phyloP scores from a whole-genome alignment of 2,113 vertebrate species.

The Seriola quinqueradiata region DNA sequence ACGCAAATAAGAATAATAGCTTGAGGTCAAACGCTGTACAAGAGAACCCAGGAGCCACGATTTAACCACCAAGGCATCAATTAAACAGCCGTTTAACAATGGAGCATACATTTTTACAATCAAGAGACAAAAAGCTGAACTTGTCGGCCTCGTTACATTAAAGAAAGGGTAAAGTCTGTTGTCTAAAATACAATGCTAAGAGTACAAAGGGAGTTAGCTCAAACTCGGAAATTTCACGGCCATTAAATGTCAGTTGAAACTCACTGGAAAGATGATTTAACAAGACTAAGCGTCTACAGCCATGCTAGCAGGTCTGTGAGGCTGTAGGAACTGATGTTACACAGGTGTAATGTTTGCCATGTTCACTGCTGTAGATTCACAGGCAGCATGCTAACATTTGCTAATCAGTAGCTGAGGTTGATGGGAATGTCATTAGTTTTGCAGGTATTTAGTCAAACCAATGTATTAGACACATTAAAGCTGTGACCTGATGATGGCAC shows the following conservation, averaged over 20 bases:
- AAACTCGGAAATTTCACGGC: constrained; percentile 21
- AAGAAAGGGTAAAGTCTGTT: constrained; percentile 56
- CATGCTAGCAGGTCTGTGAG: no score
- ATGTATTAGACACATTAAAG: not conserved
- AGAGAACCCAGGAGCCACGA: constrained; percentile 49
- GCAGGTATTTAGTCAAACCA: not conserved
- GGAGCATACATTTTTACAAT: constrained; percentile 64
- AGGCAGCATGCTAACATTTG: not conserved
- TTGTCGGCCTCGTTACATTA: constrained; percentile 55
- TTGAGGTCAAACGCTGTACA: constrained; percentile 57
- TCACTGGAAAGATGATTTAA: constrained; percentile 17
- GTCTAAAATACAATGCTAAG: constrained; percentile 38
- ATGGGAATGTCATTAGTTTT: not conserved
- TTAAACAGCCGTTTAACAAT: constrained; percentile 62
- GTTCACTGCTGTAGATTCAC: not conserved
- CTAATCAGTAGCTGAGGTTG: not conserved
- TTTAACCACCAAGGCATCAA: constrained; percentile 57
- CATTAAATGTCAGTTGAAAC: constrained; percentile 38
- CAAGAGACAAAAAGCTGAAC: constrained; percentile 47
- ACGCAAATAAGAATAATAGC: constrained; percentile 64
- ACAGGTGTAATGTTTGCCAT: not conserved
- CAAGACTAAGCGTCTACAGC: no score
- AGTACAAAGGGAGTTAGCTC: constrained; percentile 44
- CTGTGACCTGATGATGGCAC: not conserved
- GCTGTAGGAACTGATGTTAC: no score